Base-by-base conservation (phyloP, 1,140 invertebrate genomes). In the Drosophila triauraria region DNA sequence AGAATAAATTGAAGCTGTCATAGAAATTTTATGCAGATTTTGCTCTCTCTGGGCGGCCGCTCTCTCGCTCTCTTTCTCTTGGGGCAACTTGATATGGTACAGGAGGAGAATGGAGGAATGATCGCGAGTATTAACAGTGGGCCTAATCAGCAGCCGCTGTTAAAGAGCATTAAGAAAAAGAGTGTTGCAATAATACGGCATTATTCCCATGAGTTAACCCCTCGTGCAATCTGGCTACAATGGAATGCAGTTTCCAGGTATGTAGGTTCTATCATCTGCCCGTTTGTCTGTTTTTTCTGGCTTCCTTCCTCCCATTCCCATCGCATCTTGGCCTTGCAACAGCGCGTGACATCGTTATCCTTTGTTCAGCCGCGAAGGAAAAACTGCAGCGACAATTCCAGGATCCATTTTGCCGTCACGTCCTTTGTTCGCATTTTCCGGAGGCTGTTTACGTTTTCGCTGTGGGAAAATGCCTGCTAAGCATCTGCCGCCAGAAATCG, bases 311-410 rank as follows among this genome's bases (percentile, higher is more conserved):
- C 35, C 27, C 59, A 57, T 46, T 50, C 35, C 59, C 60, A 46
- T 53, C 20, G 50, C 32, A 43, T 67, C 43, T 56, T 46, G 59
- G 56, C 51, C 67, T 80, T 82, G 72, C 78, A 87, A 75, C 84
- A 75, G 85, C 84, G 84, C 84, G 85, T 88, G 84, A 87, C 84
- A 87, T 87, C 76, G 80, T 80, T 90, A 78, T 70, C 85, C 81
- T 80, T 90, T 90, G 78, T 81, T 27, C 40, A 20, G 5, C 8
- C 46, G 54, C 20, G 23, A 54, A 46, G 47, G 46, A 68, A 64
- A 50, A 75, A 76, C 63, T 83, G 84, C 70, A 74, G 57, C 80
- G 59, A 32, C 47, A 40, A 58, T 78, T 50, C 30, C 13, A 51
- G 75, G 44, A 78, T 53, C 57, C 65, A 71, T 72, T 84, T 72